Base-by-base conservation (phyloP, 2,113 vertebrate genomes). In the Mobula birostris region DNA sequence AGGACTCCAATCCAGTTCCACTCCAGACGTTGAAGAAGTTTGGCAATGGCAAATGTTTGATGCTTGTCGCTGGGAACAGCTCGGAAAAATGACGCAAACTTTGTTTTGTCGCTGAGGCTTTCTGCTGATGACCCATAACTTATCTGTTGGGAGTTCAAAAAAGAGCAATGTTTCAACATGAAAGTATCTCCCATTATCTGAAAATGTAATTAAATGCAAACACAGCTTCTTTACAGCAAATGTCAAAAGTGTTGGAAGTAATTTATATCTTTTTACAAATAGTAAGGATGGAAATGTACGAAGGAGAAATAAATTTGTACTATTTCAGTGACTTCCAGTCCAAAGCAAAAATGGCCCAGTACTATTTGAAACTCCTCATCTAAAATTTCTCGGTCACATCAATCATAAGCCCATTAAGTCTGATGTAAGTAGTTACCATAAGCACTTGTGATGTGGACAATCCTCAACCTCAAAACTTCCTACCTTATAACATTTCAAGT, bases 1-100 rank as follows among this genome's bases (percentile, higher is more conserved):
- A 97, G 95, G 2, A 96, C 94, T 0, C 96, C 96, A 0, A 97
- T 94, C 96, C 96, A 97, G 94, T 96, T 95, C 97, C 97, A 97
- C 0, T 19, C 1, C 21, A 95, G 96, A 72, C 94, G 32, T 0
- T 40, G n/a, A 95, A 97, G 95, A 5, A 97, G 82, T 88, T 95
- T 94, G 11, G 95, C 95, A 58, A 96, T 6, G 0, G 96, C 97
- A 93, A 94, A 82, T 0, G 95, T 96, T 94, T 97, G 96, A 94
- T 97, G 95, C 7, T 68, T 93, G 63, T 97, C 97, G 94, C 96
- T 97, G 91, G 97, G 96, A 56, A 97, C 61, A 8, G 96, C 96
- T 21, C 96, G 96, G 0, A 97, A n/a, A 85, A 97, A 96, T 48
- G 95, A 94, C 29, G 96, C 95, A 74, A 95, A 96, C 12, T 95